Base-by-base conservation (phyloP, 2,888 invertebrate genomes). In the Flexamia atlantica region DNA sequence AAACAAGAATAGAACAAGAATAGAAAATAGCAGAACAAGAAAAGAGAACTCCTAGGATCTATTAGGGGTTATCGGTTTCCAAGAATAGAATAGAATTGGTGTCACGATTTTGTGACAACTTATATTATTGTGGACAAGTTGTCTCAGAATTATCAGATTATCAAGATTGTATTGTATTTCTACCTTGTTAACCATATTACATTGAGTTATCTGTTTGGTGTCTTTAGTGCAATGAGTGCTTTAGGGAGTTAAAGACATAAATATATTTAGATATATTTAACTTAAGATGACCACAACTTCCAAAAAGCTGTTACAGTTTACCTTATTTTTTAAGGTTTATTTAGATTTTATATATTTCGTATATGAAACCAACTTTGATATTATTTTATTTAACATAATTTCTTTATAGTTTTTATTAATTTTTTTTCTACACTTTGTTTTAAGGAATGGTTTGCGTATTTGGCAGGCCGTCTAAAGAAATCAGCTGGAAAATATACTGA, bases 401-500 rank as follows among this genome's bases (percentile, higher is more conserved):
- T 28, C 14, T 79, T 53, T 32, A 57, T 79, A 79, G 20, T 32
- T 57, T 76, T 28, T 20, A 79, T 1, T 10, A 3, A 14, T 79
- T 20, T 50, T 57, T 0, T 17, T 82, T 82, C 70, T 46, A 70
- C 30, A 20, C 23, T 53, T 83, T 36, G 70, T 40, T 74, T 70
- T 53, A 50, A 46, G 57, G 36, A 83, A 74, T 30, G 50, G 28
- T 72, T 32, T 40, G 57, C n/a, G 32, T 74, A 74, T 36, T 57
- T 74, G 74, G 25, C 57, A 32, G 82, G 30, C 74, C 74, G 74
- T 83, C 82, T 57, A 32, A 74, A 50, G 53, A 82, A 74, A 74
- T n/a, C 74, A 74, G 72, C 72, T 74, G 74, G 74, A 79, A 82
- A 83, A 83, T 83, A 83, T 83, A 83, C 74, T 83, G 82, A 72